phyloP scores from a whole-genome alignment of 2,113 vertebrate species.

The Plecotus auritus region DNA sequence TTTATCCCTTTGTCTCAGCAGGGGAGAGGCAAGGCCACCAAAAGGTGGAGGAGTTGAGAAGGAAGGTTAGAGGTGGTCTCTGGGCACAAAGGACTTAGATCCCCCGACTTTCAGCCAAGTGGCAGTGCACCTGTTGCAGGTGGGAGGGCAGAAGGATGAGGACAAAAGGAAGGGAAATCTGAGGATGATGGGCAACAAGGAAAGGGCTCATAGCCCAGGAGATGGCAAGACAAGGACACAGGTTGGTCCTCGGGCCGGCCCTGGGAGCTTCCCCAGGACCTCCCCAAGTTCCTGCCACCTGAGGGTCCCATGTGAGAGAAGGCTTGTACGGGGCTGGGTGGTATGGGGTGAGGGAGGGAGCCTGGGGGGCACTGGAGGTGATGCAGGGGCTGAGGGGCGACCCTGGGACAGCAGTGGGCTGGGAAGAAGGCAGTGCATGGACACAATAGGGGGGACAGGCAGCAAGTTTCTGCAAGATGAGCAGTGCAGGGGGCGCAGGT shows the following conservation, averaged over 20 bases:
- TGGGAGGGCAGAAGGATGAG: not conserved
- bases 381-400: not conserved
- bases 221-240: not conserved
- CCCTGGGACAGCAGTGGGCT: not conserved
- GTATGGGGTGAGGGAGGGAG: too few relatives aligned
- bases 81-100: not conserved
- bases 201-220: not conserved
- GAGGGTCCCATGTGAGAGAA: fast-evolving
- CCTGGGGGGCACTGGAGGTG: not conserved
- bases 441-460: too few relatives aligned
- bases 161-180: not conserved
- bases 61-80: not conserved
- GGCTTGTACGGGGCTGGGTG: not conserved
- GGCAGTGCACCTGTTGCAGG: not conserved
- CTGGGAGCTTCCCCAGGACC: not conserved
- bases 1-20: not conserved
- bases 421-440: not conserved
- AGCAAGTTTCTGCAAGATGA: not conserved
- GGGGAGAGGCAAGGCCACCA: not conserved
- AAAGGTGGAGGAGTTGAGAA: not conserved
- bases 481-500: fast-evolving
- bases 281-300: not conserved
- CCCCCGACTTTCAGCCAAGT: not conserved
- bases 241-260: too few relatives aligned
- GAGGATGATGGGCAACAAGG: not conserved